Percentiles rank a stretch among this genome's conserved stretches.
Evolutionary conservation across 2,797 vertebrate genomes (phyloP).

Genomic region (Pipistrellus kuhlii): DNA sequence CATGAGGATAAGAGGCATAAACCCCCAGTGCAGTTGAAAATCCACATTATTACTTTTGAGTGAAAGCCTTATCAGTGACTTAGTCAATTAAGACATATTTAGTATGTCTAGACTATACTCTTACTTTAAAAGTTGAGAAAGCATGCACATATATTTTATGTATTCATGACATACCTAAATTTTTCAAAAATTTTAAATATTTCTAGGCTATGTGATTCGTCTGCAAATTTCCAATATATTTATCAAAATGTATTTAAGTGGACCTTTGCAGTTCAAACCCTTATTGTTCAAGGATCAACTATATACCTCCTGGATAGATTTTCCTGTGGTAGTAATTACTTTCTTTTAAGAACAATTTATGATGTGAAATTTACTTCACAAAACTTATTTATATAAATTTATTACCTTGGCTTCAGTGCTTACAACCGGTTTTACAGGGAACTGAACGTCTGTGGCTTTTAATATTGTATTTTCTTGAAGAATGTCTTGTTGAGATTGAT

Average conservation of each 20-base stretch:
- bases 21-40: not conserved
- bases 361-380: slow-evolving; percentile 20
- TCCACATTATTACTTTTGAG: not conserved
- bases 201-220: not conserved
- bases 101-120: not conserved
- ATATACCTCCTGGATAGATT: not conserved
- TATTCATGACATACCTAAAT: not conserved
- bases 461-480: slow-evolving; percentile 99
- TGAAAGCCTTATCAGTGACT: not conserved
- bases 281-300: not conserved
- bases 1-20: not conserved
- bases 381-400: slow-evolving; percentile 51
- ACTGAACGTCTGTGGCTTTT: slow-evolving; percentile 99
- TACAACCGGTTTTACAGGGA: slow-evolving; percentile 98
- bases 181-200: not conserved
- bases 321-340: not conserved
- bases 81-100: not conserved
- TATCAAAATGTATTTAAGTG: not conserved
- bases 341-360: slow-evolving; percentile 23
- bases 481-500: slow-evolving; percentile 99
- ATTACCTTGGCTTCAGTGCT: slow-evolving; percentile 99
- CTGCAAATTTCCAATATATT: not conserved
- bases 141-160: not conserved
- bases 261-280: not conserved
- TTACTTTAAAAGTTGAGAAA: not conserved